Conservation (phyloP, 1,140 invertebrate species). For the Drosophila pseudoananassae region DNA sequence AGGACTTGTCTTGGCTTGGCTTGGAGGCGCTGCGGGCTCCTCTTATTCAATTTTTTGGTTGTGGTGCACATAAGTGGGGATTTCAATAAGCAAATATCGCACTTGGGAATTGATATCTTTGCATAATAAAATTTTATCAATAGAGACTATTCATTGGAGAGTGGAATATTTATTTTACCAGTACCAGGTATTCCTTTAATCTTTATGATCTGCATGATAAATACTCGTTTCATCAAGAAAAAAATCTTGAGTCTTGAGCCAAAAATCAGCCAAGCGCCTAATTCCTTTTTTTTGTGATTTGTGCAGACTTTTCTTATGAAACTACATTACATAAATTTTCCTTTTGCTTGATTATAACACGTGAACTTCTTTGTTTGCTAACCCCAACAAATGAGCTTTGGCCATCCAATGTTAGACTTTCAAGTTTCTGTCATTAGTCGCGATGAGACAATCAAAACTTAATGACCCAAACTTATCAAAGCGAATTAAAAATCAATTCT, state of each 20-base stretch:
- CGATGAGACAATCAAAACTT: slow-evolving; percentile 38
- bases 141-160: not conserved
- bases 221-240: not conserved
- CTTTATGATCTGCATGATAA: too few species aligned
- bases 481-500: slow-evolving; percentile 37
- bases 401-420: slow-evolving; percentile 28
- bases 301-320: slow-evolving; percentile 50
- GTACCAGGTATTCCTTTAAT: not conserved
- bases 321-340: slow-evolving; percentile 35
- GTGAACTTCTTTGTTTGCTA: slow-evolving; percentile 47
- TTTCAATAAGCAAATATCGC: slow-evolving; percentile 3
- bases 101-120: not conserved
- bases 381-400: slow-evolving; percentile 41
- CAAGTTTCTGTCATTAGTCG: slow-evolving; percentile 39
- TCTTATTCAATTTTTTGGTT: slow-evolving; percentile 22
- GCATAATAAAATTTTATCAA: not conserved
- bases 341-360: slow-evolving; percentile 40
- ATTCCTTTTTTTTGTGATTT: slow-evolving; percentile 20
- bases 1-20: slow-evolving; percentile 18
- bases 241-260: slow-evolving; percentile 10
- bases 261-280: slow-evolving; percentile 43
- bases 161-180: too few species aligned
- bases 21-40: slow-evolving; percentile 3
- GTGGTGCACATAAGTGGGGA: not conserved
- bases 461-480: slow-evolving; percentile 18